Base-by-base conservation (phyloP, 2,113 vertebrate species). In the Tenrec ecaudatus region DNA sequence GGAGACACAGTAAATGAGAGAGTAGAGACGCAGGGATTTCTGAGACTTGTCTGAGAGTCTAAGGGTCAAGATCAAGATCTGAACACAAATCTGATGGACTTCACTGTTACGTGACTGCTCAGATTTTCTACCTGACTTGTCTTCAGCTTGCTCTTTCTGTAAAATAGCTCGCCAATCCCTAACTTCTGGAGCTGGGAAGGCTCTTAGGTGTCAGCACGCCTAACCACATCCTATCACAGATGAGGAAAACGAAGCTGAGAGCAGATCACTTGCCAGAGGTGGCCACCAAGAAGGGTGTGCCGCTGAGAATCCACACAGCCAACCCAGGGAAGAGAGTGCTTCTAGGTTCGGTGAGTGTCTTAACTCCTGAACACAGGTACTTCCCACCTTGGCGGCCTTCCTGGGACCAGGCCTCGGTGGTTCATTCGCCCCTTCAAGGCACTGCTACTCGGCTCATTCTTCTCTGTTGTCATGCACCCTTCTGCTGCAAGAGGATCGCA, bases 151-250 rank as follows among this genome's bases (percentile, higher is more conserved):
- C 82, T 88, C 31, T 92, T 7, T 82, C 89, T 53, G 73, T 68
- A 91, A 84, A 68, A 78, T 23, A 79, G 68, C 36, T 91, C 85
- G 31, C 20, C 80, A 36, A 89, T 15, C 40, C 33, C 90, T 89
- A 71, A 38, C 57, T 77, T 81, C 68, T 73, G 90, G 73, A 53
- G n/a, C 73, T 29, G 71, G 19, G 22, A 89, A 86, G 31, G 31
- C n/a, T 3, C 25, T 77, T 64, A 53, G 6, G 12, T 12, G 47
- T 53, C 47, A 14, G 47, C 47, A 53, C 11, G 47, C 47, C 47
- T 10, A 14, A 53, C 47, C 47, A 53, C 47, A 53, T 10, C 47
- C 17, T n/a, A 22, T 25, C 53, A 25, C 17, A 80, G 84, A 80
- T 47, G 87, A 86, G 11, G 47, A 68, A 66, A 73, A 9, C 2